Evolutionary conservation across 2,797 vertebrate genomes (phyloP), one percentile per base, ranked within the genome.

Genomic region (Streptopelia turtur): DNA sequence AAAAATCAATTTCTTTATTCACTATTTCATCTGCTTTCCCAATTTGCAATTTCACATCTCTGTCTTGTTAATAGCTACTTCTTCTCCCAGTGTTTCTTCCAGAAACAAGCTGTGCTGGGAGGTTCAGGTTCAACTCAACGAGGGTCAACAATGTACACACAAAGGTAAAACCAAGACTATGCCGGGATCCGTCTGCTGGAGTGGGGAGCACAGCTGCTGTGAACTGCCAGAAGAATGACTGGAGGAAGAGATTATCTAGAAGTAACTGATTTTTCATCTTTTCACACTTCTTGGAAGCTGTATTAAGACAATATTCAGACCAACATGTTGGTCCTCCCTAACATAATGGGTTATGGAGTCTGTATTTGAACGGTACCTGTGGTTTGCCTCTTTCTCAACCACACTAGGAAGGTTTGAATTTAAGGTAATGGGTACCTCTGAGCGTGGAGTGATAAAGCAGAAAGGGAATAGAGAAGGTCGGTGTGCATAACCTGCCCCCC

Each of bases 181-280:
- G 0, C 3, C 0, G 3, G 13, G 10, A 16, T 43, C 10, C 53
- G 16, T 0, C 14, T 2, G 0, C 47, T 23, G 31, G n/a, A 13
- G 24, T 78, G n/a, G 25, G 30, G 6, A 65, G 47, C n/a, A 25
- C 25, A 61, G 10, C 16, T 35, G 4, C 16, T 14, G 24, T 80
- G 10, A 70, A 39, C 9, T 59, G 13, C 10, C 79, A 64, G 30
- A 56, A 74, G 9, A 6, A n/a, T 10, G n/a, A 56, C 6, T 66
- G 43, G 33, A 63, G 24, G 16, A 76, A 57, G 27, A 79, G 3
- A 41, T 18, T 49, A 71, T 28, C 24, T 35, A 16, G 35, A 82
- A 78, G 8, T 2, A 86, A 25, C 2, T 0, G 1, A n/a, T 4
- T 68, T 65, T 39, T 28, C 31, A 50, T 28, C 37, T 64, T 81